Conservation (phyloP, 2,797 vertebrate species). For the Geotrypetes seraphini region DNA sequence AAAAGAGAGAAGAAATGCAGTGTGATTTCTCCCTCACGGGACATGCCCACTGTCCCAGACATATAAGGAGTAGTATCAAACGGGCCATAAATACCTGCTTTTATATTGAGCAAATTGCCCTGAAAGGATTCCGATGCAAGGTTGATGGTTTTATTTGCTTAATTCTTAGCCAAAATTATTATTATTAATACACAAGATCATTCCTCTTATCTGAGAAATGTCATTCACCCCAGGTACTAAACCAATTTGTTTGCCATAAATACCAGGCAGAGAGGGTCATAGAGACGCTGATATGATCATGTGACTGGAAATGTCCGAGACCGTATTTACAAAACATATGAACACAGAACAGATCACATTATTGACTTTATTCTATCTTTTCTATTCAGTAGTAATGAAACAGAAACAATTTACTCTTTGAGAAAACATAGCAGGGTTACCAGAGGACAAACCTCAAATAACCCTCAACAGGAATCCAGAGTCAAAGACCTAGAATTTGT, state of each 20-base stretch:
- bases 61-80: too few species aligned
- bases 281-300: too few species aligned
- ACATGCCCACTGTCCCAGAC: too few species aligned
- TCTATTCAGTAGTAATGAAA: background rate
- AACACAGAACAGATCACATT: background rate
- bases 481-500: too few species aligned
- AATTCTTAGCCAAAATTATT: background rate
- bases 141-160: background rate
- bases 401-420: background rate
- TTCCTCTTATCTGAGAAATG: conserved; percentile 9
- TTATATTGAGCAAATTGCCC: background rate
- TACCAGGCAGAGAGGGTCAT: background rate
- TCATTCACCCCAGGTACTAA: conserved; percentile 12
- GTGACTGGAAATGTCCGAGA: too few species aligned
- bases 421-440: conserved; percentile 1
- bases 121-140: background rate
- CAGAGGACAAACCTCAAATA: conserved; percentile 3
- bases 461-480: too few species aligned
- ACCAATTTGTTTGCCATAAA: conserved; percentile 13
- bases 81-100: too few species aligned
- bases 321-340: conserved; percentile 14
- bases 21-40: too few species aligned
- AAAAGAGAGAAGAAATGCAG: too few species aligned
- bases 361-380: background rate
- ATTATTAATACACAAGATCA: too few species aligned